Conservation (phyloP, 2,113 vertebrate species). For the Gila orcuttii region DNA sequence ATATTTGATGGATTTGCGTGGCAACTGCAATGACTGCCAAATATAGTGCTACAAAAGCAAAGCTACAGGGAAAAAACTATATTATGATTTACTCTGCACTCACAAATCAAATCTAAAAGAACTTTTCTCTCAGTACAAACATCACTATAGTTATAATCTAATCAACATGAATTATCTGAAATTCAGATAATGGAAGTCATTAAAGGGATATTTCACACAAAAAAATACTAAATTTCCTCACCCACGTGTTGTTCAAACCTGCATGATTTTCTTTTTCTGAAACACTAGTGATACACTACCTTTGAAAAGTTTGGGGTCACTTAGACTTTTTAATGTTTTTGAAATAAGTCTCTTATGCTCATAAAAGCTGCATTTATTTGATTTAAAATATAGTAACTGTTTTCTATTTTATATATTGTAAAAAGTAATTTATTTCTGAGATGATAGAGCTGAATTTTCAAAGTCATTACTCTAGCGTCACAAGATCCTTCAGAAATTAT, state of each 20-base stretch:
- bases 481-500: neutral
- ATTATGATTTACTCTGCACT: neutral
- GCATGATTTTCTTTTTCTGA: neutral
- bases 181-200: neutral
- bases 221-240: neutral
- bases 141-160: neutral
- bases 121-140: neutral
- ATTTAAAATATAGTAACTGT: neutral
- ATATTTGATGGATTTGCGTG: conserved; percentile 4
- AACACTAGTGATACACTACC: neutral
- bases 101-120: neutral
- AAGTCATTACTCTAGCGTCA: neutral
- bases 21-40: neutral
- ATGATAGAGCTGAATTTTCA: neutral
- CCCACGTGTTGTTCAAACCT: neutral
- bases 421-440: neutral
- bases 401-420: neutral
- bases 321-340: neutral
- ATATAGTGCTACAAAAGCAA: neutral
- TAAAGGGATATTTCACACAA: neutral
- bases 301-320: neutral
- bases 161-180: neutral
- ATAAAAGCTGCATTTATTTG: neutral
- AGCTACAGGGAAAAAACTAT: neutral
- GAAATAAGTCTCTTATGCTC: neutral